phyloP scores from a whole-genome alignment of 1,140 invertebrate species.

The Maconellicoccus hirsutus region DNA sequence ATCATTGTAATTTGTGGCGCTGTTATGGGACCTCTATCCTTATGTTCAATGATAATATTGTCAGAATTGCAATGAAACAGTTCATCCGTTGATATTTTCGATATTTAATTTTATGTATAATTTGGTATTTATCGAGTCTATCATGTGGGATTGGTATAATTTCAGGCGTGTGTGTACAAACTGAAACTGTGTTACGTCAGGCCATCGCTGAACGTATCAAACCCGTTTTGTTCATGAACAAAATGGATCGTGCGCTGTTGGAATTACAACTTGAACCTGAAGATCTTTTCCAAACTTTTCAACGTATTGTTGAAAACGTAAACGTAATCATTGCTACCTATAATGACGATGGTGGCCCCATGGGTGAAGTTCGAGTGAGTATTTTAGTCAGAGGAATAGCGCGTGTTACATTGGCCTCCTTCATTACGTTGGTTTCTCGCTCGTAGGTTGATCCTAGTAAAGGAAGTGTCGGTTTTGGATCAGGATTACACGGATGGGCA shows the following conservation, averaged over 20 bases:
- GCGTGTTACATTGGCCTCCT: no score
- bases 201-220: slow-evolving; percentile 98
- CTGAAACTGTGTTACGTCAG: slow-evolving; percentile 96
- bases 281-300: slow-evolving; percentile 98
- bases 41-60: slow-evolving; percentile 26
- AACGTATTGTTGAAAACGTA: slow-evolving; percentile 98
- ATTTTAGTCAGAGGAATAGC: not conserved
- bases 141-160: slow-evolving; percentile 31
- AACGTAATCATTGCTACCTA: slow-evolving; percentile 99
- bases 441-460: slow-evolving; percentile 80
- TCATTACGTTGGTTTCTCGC: no score
- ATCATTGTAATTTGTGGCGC: slow-evolving; percentile 19
- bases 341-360: slow-evolving; percentile 89
- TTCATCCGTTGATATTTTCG: not conserved
- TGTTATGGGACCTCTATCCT: slow-evolving; percentile 27
- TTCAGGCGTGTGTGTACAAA: slow-evolving; percentile 98
- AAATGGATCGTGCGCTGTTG: slow-evolving; percentile 95
- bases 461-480: slow-evolving; percentile 98
- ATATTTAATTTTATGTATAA: not conserved
- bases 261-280: slow-evolving; percentile 92
- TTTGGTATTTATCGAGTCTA: not conserved
- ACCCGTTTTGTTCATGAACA: slow-evolving; percentile 99
- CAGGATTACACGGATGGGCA: slow-evolving; percentile 98
- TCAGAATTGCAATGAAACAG: slow-evolving; percentile 10
- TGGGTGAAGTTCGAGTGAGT: slow-evolving; percentile 88